These are phyloP conservation scores for Caenorhabditis brenneri DNA, from an alignment of 1,140 invertebrate species.

Conservation along the genomic window DNA sequence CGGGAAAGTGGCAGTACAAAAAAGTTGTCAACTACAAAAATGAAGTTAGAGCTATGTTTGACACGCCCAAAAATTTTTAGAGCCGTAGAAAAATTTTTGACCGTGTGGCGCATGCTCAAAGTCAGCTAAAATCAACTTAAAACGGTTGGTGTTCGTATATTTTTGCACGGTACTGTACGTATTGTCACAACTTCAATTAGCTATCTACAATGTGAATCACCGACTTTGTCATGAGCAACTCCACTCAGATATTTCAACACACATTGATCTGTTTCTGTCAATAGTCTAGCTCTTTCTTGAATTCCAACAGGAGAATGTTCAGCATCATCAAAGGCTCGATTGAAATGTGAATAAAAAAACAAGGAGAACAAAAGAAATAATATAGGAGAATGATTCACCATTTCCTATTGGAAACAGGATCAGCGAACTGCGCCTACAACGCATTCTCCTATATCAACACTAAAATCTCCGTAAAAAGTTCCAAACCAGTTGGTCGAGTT, in stretches of 20 bases:
- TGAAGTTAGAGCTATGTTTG: too few species aligned
- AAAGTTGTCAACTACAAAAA: too few species aligned
- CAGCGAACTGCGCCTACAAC: background rate
- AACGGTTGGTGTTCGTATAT: too few species aligned
- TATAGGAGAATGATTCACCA: background rate
- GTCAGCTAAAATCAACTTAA: too few species aligned
- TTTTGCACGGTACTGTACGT: too few species aligned
- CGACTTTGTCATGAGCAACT: background rate
- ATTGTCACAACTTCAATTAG: too few species aligned
- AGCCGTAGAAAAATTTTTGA: too few species aligned
- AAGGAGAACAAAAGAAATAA: background rate
- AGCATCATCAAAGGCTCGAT: constrained; percentile 14
- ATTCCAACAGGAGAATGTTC: background rate
- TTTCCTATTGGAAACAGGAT: too few species aligned
- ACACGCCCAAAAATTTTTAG: too few species aligned
- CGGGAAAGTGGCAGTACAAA: too few species aligned
- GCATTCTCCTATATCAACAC: background rate
- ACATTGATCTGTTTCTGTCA: background rate
- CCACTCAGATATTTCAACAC: background rate
- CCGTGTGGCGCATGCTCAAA: too few species aligned
- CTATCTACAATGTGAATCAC: too few species aligned
- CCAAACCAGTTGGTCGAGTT: background rate
- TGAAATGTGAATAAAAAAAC: constrained; percentile 1
- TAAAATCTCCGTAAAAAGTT: background rate
- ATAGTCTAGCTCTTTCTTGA: background rate